Evolutionary conservation across 2,888 invertebrate species (phyloP).

Genomic region (Torymus aiolomorphi): DNA sequence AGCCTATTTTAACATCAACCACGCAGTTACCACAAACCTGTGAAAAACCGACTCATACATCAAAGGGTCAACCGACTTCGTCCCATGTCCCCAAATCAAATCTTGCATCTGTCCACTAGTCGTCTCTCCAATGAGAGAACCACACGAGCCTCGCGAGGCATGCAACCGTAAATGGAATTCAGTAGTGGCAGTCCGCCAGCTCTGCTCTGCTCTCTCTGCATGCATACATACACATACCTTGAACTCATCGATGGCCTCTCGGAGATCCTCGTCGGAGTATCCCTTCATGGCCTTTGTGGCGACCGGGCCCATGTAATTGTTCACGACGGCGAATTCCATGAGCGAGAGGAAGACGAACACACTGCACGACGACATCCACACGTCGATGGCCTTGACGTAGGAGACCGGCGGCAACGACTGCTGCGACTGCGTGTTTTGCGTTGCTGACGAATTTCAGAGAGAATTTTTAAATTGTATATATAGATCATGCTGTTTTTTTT

Average conservation of each 20-base stretch:
- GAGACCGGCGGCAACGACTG: slow-evolving; percentile 93
- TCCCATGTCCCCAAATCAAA: too few species aligned
- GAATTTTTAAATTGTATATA: too few species aligned
- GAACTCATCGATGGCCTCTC: slow-evolving; percentile 84
- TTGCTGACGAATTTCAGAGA: slow-evolving; percentile 78
- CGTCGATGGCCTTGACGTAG: slow-evolving; percentile 94
- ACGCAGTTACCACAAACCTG: too few species aligned
- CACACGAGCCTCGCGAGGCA: neutral
- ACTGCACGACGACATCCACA: slow-evolving; percentile 95
- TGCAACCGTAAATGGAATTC: too few species aligned
- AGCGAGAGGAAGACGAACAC: slow-evolving; percentile 93
- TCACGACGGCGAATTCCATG: slow-evolving; percentile 93
- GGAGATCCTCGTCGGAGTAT: slow-evolving; percentile 89
- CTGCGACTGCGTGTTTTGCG: slow-evolving; percentile 94
- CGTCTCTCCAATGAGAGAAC: too few species aligned
- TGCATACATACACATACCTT: slow-evolving; percentile 77
- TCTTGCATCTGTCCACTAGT: too few species aligned
- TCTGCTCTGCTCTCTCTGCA: too few species aligned
- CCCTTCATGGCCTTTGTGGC: slow-evolving; percentile 94
- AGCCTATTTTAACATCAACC: too few species aligned
- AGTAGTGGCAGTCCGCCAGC: too few species aligned
- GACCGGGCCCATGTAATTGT: slow-evolving; percentile 91
- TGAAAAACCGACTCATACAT: too few species aligned
- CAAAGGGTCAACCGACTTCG: too few species aligned
- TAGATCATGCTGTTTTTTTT: too few species aligned